Conservation (phyloP, 2,113 vertebrate species). For the Nycticorax nycticorax region DNA sequence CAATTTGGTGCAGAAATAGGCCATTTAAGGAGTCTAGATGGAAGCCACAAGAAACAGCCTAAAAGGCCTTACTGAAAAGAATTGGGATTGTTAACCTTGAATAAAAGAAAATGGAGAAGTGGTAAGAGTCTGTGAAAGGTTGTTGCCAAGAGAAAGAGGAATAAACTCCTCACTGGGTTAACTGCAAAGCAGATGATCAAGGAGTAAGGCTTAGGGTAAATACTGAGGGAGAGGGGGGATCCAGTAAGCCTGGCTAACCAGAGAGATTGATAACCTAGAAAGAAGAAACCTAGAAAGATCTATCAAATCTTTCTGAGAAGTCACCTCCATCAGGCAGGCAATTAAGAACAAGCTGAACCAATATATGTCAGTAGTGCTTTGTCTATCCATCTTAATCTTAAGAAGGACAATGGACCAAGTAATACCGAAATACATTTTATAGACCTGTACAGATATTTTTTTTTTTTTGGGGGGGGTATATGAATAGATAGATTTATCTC, state of each 20-base stretch:
- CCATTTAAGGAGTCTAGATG: not conserved
- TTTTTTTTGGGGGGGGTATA: rapidly evolving
- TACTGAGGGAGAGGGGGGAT: not conserved
- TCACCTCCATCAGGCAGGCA: not conserved
- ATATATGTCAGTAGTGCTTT: not conserved
- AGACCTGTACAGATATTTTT: not conserved
- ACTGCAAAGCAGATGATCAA: not conserved
- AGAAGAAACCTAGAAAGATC: not conserved
- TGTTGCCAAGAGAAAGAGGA: not conserved
- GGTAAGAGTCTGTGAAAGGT: not conserved
- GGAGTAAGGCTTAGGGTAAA: not conserved
- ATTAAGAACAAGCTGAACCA: not conserved
- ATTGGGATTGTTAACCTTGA: not conserved
- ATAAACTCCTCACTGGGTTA: not conserved
- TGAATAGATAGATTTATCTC: not conserved
- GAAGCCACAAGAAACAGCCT: not conserved
- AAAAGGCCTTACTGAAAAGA: not conserved
- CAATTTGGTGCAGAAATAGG: not conserved
- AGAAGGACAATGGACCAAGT: not conserved
- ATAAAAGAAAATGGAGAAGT: not conserved
- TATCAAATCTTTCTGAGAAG: not conserved
- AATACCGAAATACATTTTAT: not conserved
- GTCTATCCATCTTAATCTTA: not conserved
- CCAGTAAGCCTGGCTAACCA: not conserved
- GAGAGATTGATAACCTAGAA: not conserved